These are phyloP conservation scores for Eidolon dupreanum DNA, from an alignment of 2,797 vertebrate genomes.

Conservation along the genomic window DNA sequence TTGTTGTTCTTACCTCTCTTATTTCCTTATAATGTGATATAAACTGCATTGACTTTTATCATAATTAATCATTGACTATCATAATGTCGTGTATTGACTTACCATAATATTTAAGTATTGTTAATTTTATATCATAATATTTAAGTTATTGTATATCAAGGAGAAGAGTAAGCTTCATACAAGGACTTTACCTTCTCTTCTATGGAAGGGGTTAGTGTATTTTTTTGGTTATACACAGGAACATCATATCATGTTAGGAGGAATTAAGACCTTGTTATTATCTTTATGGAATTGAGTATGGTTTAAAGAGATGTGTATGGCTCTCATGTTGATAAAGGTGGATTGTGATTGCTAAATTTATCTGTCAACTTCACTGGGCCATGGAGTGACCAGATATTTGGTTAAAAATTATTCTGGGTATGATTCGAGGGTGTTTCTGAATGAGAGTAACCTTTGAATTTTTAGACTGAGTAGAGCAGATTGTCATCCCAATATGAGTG, in stretches of 20 bases:
- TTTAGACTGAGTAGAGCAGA: not conserved
- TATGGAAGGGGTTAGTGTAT: not conserved
- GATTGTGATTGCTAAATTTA: not conserved
- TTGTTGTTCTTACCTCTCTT: not conserved
- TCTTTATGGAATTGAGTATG: not conserved
- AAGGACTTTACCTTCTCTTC: not conserved
- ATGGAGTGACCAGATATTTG: not conserved
- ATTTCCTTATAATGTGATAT: not conserved
- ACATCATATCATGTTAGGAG: not conserved
- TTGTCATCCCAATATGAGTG: not conserved
- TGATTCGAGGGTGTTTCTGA: not conserved
- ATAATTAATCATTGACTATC: not conserved
- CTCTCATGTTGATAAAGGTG: not conserved
- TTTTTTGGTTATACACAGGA: not conserved
- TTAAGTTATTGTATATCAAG: not conserved
- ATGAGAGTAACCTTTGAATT: not conserved
- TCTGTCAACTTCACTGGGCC: not conserved
- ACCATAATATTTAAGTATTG: not conserved
- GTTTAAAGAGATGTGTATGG: not conserved
- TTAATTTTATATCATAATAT: not conserved
- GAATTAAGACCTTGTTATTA: not conserved
- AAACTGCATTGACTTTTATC: not conserved
- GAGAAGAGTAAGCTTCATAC: not conserved
- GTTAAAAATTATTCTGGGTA: not conserved
- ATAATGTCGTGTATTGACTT: not conserved